Evolutionary conservation across 2,113 vertebrate genomes (phyloP).

Genomic region (Apus apus): DNA sequence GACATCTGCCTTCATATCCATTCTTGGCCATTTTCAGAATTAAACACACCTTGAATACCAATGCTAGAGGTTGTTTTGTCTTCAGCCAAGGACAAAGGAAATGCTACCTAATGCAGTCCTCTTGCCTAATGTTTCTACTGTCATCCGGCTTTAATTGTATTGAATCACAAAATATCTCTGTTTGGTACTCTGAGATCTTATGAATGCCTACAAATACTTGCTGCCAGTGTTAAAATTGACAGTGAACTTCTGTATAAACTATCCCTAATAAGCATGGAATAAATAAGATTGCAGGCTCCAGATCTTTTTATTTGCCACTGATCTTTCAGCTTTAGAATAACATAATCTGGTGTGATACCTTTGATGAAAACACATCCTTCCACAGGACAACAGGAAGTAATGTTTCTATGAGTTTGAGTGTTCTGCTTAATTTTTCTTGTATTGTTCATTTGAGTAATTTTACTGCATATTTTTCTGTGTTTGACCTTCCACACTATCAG

Average conservation of each 20-base stretch:
- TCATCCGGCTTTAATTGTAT: neutral
- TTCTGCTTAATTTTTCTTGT: neutral
- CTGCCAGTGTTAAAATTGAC: neutral
- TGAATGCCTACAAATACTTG: neutral
- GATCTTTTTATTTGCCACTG: neutral
- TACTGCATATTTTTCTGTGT: neutral
- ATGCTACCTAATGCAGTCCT: neutral
- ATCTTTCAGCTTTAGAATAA: neutral
- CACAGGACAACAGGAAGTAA: neutral
- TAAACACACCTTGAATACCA: neutral
- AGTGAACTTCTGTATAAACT: neutral
- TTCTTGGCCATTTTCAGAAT: neutral
- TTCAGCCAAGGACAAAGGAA: neutral
- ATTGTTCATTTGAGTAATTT: fast-evolving
- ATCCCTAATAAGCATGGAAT: neutral
- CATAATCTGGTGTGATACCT: neutral
- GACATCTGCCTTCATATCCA: neutral
- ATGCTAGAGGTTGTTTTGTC: neutral
- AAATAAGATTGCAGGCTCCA: neutral
- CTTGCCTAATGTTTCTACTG: neutral
- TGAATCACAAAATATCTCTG: neutral
- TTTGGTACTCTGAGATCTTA: neutral
- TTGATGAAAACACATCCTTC: neutral
- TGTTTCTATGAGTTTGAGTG: neutral
- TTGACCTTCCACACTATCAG: neutral